Percentiles rank a stretch among this genome's conserved stretches.
Evolutionary conservation across 2,888 invertebrate genomes (phyloP).

Genomic region (Pyrrhia umbra): DNA sequence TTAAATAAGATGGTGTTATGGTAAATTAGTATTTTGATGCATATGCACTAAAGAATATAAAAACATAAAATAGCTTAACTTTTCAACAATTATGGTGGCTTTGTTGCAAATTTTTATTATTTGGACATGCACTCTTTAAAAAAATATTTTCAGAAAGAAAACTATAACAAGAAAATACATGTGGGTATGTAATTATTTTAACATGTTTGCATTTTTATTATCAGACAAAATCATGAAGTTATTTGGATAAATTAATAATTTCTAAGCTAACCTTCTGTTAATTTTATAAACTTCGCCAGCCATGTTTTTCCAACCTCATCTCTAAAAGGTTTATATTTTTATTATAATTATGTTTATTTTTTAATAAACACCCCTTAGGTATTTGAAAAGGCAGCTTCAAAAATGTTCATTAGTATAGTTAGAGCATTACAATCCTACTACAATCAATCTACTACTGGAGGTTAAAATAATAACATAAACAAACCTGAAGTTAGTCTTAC

Average conservation of each 20-base stretch:
- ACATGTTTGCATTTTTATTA: too few relatives aligned
- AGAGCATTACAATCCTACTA: slow-evolving; percentile 24
- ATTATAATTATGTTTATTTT: not conserved
- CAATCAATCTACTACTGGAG: slow-evolving; percentile 22
- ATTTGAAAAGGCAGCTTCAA: not conserved
- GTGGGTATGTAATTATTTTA: too few relatives aligned
- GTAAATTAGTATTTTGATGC: not conserved
- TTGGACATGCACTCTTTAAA: too few relatives aligned
- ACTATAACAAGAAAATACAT: too few relatives aligned
- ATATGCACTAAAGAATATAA: not conserved
- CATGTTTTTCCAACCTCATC: not conserved
- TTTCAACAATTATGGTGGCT: not conserved
- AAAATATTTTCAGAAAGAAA: too few relatives aligned
- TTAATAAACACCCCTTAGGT: not conserved
- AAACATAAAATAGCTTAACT: not conserved
- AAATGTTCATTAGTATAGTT: slow-evolving; percentile 5
- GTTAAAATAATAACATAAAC: slow-evolving; percentile 39
- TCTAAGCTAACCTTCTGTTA: too few relatives aligned
- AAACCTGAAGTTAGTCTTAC: slow-evolving; percentile 59
- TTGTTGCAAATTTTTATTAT: too few relatives aligned
- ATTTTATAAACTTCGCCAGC: not conserved
- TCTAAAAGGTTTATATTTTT: not conserved
- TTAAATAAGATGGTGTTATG: not conserved
- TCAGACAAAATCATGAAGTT: too few relatives aligned
- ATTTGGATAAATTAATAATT: too few relatives aligned